Conservation (phyloP, 2,888 invertebrate genomes). For the Drosophila mercatorum region DNA sequence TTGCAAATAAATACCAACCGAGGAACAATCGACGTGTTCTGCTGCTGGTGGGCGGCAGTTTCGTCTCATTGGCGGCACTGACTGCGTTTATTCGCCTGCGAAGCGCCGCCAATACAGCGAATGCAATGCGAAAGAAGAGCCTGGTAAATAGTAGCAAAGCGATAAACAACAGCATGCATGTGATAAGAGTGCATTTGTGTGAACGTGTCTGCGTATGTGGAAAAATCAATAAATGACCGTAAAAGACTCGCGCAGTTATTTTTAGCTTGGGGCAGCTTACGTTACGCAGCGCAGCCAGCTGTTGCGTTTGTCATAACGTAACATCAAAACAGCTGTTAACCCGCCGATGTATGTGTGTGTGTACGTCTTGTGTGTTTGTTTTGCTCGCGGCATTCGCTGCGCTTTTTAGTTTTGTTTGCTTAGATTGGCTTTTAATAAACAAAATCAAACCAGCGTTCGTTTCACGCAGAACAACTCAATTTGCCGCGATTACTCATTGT, state of each 20-base stretch:
- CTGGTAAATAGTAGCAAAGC: slow-evolving; percentile 50
- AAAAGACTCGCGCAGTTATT: slow-evolving; percentile 79
- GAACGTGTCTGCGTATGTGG: slow-evolving; percentile 16
- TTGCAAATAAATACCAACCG: slow-evolving; percentile 30
- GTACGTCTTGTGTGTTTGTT: slow-evolving; percentile 56
- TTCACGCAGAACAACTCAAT: not conserved
- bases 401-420: slow-evolving; percentile 23
- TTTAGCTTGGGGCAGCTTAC: slow-evolving; percentile 74
- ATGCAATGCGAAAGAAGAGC: slow-evolving; percentile 58
- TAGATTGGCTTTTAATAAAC: slow-evolving; percentile 12
- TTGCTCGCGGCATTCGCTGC: slow-evolving; percentile 58
- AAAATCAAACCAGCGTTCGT: not conserved
- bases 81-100: slow-evolving; percentile 55
- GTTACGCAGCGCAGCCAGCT: slow-evolving; percentile 40
- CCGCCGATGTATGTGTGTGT: slow-evolving; percentile 3
- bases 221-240: slow-evolving; percentile 72
- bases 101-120: slow-evolving; percentile 49
- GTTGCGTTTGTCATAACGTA: slow-evolving; percentile 47
- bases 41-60: slow-evolving; percentile 52
- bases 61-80: slow-evolving; percentile 56
- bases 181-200: not conserved
- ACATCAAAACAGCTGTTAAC: slow-evolving; percentile 56
- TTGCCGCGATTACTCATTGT: slow-evolving; percentile 20
- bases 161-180: not conserved
- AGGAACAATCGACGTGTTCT: slow-evolving; percentile 33